Evolutionary conservation across 2,113 vertebrate species (phyloP), one percentile per base, ranked within the genome.

Genomic region (Neolamprologus devosi): DNA sequence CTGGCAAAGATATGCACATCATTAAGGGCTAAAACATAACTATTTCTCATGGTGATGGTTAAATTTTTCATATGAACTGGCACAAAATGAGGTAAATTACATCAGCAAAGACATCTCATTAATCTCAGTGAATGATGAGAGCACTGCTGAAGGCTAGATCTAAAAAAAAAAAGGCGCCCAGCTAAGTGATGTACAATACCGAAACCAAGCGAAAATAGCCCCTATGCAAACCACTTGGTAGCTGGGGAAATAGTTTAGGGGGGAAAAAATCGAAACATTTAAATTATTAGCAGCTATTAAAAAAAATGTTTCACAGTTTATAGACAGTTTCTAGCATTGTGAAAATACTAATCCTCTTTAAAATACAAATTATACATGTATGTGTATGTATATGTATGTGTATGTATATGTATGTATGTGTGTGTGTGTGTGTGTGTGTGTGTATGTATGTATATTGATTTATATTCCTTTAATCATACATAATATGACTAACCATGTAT

Each of bases 91-190:
- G 84, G 65, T 90, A 88, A 90, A 92, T 94, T 92, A 87, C 91
- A 91, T 94, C 90, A 91, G 93, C 88, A 82, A 85, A 90, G 92
- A 89, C 92, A 90, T 86, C 90, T 94, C 91, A 92, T 94, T 93
- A 93, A 90, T 94, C 88, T 90, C 81, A 81, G 86, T 92, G 91
- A 92, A 73, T 92, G 90, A 95, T 92, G 86, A 92, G 83, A 90
- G 85, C 35, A 11, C 35, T 54, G 87, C 89, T 91, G 30, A 21
- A 63, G 91, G 93, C 81, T 85, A 83, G 79, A 49, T 65, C 30
- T 80, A 12, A 79, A 57, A 78, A 80, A 70, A 80, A 33, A 55
- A 30, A 58, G 8, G 4, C 4, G 3, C 49, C 78, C 49, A 30
- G 84, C 87, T 89, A 88, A 86, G 82, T 83, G 63, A 86, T 84